A percentile compares a stretch with the other conserved stretches of the same genome.
Evolutionary conservation across 2,797 vertebrate species (phyloP).

Genomic region (Atherinosoma microstoma): DNA sequence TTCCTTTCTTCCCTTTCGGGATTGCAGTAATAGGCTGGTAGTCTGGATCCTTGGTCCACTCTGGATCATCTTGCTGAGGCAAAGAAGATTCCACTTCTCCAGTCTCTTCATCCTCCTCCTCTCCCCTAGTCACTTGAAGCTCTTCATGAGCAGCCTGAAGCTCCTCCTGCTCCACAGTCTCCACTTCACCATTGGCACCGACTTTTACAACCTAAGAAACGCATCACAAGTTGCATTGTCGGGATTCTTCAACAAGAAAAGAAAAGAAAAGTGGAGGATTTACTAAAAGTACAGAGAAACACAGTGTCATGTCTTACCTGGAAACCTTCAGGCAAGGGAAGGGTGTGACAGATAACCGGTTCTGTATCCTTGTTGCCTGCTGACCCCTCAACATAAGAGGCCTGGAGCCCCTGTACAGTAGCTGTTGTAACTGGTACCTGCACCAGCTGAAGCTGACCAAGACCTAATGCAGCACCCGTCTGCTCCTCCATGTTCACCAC

Average conservation of each 20-base stretch:
- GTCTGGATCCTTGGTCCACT: conserved; percentile 96
- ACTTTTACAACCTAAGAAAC: conserved; percentile 92
- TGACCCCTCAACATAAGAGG: conserved; percentile 89
- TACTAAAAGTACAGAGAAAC: background rate
- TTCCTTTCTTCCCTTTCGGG: conserved; percentile 94
- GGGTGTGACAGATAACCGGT: conserved; percentile 97
- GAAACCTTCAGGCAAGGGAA: conserved; percentile 96
- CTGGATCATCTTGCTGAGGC: conserved; percentile 86
- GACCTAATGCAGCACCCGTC: conserved; percentile 85
- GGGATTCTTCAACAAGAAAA: background rate
- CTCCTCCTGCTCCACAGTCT: conserved; percentile 96
- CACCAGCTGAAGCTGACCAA: conserved; percentile 96
- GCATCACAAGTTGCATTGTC: background rate
- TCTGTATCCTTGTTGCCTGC: conserved; percentile 89
- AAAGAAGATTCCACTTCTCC: conserved; percentile 81
- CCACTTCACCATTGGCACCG: conserved; percentile 97
- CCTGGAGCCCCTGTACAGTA: conserved; percentile 93
- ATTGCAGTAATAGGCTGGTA: conserved; percentile 88
- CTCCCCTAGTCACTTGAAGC: conserved; percentile 75
- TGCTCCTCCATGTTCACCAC: conserved; percentile 99
- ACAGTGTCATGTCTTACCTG: conserved; percentile 77
- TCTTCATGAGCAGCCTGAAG: conserved; percentile 82
- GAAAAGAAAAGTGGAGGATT: background rate
- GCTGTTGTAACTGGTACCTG: conserved; percentile 93
- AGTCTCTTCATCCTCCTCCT: conserved; percentile 66